These are phyloP conservation scores for Pelosia muscerda DNA, from an alignment of 2,888 invertebrate genomes.

Conservation along the genomic window DNA sequence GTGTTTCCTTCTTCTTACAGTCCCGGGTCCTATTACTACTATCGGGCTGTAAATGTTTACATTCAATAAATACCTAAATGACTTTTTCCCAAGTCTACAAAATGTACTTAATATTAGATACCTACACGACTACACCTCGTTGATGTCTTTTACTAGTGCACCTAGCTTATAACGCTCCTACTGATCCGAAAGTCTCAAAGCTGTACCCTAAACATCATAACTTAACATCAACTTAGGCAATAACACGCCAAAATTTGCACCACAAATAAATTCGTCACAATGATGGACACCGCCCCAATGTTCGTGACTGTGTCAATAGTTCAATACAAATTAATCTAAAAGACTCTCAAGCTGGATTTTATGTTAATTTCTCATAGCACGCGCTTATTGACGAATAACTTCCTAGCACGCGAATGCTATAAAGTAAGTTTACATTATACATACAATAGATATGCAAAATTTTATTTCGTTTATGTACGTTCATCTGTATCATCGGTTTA, in stretches of 20 bases:
- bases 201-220: constrained; percentile 27
- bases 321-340: constrained; percentile 39
- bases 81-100: neutral
- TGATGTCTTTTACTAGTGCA: constrained; percentile 57
- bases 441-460: constrained; percentile 81
- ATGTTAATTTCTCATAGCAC: constrained; percentile 65
- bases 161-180: neutral
- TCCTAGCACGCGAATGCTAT: constrained; percentile 39
- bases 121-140: constrained; percentile 38
- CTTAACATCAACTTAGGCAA: constrained; percentile 14
- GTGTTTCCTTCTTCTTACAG: too few relatives aligned
- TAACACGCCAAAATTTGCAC: constrained; percentile 31
- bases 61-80: neutral
- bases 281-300: constrained; percentile 32
- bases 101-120: neutral
- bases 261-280: constrained; percentile 43
- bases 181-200: neutral
- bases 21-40: too few relatives aligned
- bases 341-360: constrained; percentile 54
- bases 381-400: constrained; percentile 52
- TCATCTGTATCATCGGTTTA: constrained; percentile 68
- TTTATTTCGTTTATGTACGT: constrained; percentile 69
- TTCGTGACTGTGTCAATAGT: constrained; percentile 48
- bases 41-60: too few relatives aligned
- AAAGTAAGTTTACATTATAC: constrained; percentile 69